Evolutionary conservation across 2,888 invertebrate genomes (phyloP).

Genomic region (Dicranocentrus wangi): DNA sequence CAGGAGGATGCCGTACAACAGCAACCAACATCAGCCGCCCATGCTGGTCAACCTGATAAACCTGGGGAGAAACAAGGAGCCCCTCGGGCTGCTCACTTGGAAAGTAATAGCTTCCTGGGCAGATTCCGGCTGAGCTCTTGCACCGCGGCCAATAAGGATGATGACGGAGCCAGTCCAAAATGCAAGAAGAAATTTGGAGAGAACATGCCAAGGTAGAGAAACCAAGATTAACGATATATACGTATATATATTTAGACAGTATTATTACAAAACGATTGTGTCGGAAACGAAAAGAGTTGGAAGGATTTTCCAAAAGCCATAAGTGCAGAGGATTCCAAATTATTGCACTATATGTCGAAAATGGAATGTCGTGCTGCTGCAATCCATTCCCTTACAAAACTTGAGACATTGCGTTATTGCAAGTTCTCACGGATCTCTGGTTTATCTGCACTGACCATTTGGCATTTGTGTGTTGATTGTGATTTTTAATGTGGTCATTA

Average conservation of each 20-base stretch:
- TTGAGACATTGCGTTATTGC: too few relatives aligned
- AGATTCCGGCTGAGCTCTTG: conserved; percentile 56
- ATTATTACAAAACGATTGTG: not conserved
- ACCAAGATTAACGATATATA: too few relatives aligned
- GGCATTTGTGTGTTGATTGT: too few relatives aligned
- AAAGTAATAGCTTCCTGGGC: conserved; percentile 41
- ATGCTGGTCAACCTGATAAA: not conserved
- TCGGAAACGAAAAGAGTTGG: too few relatives aligned
- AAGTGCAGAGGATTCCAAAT: too few relatives aligned
- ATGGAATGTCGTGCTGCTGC: too few relatives aligned
- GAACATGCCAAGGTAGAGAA: conserved; percentile 22
- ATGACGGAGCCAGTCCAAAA: conserved; percentile 2
- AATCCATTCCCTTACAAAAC: too few relatives aligned
- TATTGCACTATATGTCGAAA: too few relatives aligned
- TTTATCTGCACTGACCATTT: too few relatives aligned
- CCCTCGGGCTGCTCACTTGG: conserved; percentile 5
- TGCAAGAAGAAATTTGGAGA: conserved; percentile 32
- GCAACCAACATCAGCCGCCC: conserved; percentile 14
- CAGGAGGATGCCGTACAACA: conserved; percentile 10
- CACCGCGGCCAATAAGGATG: conserved; percentile 45
- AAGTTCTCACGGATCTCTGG: too few relatives aligned
- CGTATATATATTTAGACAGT: not conserved
- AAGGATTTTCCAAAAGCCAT: too few relatives aligned
- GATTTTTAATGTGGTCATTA: not conserved
- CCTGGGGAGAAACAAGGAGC: not conserved